Evolutionary conservation across 2,888 invertebrate genomes (phyloP).

Genomic region (Euclidia mi): DNA sequence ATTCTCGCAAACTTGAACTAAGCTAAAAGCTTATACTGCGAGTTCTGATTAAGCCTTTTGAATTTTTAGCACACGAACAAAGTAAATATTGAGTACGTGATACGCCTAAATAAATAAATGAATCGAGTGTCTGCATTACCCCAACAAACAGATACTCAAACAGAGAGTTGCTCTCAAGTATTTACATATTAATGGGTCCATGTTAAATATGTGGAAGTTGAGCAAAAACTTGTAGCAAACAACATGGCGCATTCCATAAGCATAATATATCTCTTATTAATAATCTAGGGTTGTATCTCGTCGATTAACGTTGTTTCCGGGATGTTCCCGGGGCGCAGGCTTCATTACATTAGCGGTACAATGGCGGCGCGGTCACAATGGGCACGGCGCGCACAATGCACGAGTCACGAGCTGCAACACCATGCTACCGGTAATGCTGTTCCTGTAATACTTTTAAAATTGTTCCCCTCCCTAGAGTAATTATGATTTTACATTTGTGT

Average conservation of each 20-base stretch:
- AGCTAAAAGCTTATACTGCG: too few species aligned
- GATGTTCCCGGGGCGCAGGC: conserved; percentile 25
- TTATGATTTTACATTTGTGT: conserved; percentile 46
- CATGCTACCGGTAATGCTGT: conserved; percentile 2
- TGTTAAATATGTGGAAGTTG: conserved; percentile 39
- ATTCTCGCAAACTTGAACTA: too few species aligned
- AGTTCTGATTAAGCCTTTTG: not conserved
- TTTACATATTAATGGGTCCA: conserved; percentile 39
- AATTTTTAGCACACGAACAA: conserved; percentile 1
- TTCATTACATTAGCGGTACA: conserved; percentile 55
- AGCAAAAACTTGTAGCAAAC: conserved; percentile 53
- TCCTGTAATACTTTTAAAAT: conserved; percentile 53
- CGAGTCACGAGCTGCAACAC: conserved; percentile 9
- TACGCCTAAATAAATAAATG: conserved; percentile 10
- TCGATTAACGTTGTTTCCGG: conserved; percentile 42
- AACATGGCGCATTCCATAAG: conserved; percentile 48
- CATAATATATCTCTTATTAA: conserved; percentile 56
- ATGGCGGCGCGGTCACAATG: conserved; percentile 43
- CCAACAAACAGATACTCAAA: conserved; percentile 5
- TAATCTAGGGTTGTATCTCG: conserved; percentile 39
- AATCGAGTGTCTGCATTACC: conserved; percentile 5
- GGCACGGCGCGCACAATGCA: conserved; percentile 18
- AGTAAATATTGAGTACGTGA: conserved; percentile 2
- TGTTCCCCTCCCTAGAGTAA: conserved; percentile 42
- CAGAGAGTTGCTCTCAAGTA: conserved; percentile 10